phyloP scores from a whole-genome alignment of 2,113 vertebrate genomes.

The Tupaia tana region DNA sequence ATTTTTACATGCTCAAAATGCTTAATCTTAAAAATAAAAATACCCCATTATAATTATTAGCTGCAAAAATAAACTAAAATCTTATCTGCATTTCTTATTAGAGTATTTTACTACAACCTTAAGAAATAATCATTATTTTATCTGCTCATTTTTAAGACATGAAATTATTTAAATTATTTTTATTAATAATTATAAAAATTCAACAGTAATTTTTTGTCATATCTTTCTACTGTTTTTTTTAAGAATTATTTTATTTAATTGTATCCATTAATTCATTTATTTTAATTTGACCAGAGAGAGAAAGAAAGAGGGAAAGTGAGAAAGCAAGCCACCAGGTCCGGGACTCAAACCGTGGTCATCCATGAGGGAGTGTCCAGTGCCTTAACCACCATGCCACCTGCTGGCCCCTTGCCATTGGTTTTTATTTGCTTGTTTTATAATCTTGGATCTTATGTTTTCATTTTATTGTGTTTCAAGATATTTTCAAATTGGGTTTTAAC shows the following conservation, averaged over 20 bases:
- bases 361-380: too few species aligned
- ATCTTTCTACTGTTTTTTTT: not conserved
- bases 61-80: not conserved
- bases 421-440: not conserved
- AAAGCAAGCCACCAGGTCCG: too few species aligned
- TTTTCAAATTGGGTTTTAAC: not conserved
- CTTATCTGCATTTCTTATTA: not conserved
- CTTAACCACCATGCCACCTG: too few species aligned
- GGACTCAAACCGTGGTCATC: too few species aligned
- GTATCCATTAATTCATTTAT: too few species aligned
- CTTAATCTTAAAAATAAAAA: slow-evolving; percentile 18
- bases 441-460: not conserved
- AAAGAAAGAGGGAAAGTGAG: too few species aligned
- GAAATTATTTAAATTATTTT: not conserved
- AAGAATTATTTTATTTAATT: too few species aligned
- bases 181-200: not conserved
- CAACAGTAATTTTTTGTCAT: not conserved
- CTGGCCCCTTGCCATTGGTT: not conserved
- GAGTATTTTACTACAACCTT: not conserved
- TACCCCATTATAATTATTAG: not conserved
- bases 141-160: not conserved
- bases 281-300: too few species aligned
- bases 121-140: not conserved
- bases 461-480: not conserved
- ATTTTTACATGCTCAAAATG: not conserved